phyloP scores from a whole-genome alignment of 1,140 invertebrate genomes.

The Caerostris darwini region DNA sequence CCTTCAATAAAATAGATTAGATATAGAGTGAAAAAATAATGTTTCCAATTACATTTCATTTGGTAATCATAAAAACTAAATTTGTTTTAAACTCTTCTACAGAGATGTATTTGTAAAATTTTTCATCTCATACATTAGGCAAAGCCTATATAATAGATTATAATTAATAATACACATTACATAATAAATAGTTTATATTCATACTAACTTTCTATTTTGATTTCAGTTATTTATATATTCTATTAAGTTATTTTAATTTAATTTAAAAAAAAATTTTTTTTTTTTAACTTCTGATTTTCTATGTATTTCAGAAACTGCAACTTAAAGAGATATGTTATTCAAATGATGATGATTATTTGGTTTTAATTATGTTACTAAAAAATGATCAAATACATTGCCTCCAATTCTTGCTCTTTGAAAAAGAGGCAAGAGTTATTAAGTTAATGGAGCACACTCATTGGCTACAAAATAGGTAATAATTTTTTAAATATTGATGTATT shows the following conservation, averaged over 20 bases:
- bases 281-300: neutral
- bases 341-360: slow-evolving; percentile 14
- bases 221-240: neutral
- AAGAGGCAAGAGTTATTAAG: slow-evolving; percentile 56
- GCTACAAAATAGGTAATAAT: slow-evolving; percentile 42
- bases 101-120: too few relatives aligned
- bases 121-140: too few relatives aligned
- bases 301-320: slow-evolving; percentile 41
- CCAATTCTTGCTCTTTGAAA: slow-evolving; percentile 66
- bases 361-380: slow-evolving; percentile 37
- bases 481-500: neutral
- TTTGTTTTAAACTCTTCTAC: too few relatives aligned
- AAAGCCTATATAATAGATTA: too few relatives aligned
- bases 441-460: slow-evolving; percentile 61
- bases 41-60: neutral
- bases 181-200: neutral
- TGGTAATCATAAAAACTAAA: neutral
- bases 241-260: neutral
- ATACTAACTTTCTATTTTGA: neutral
- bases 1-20: neutral
- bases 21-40: neutral
- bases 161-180: neutral
- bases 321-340: slow-evolving; percentile 47
- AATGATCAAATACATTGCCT: slow-evolving; percentile 52
- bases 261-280: neutral